A percentile compares a stretch with the other conserved stretches of the same genome.
Evolutionary conservation across 1,140 invertebrate species (phyloP).

Genomic region (Drosophila tristis): DNA sequence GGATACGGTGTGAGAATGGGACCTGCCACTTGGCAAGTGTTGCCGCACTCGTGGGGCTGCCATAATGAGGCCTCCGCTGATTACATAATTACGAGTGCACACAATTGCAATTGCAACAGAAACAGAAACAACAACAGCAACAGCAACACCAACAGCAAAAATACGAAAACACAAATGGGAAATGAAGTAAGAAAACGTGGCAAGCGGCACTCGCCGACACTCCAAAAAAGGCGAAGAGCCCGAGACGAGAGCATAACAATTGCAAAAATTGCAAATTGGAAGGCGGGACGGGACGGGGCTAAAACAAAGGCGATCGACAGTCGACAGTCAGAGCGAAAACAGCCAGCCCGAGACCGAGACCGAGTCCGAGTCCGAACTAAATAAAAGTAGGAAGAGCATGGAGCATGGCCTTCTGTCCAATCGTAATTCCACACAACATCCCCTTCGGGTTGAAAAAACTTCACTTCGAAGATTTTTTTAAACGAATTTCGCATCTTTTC

Average conservation of each 20-base stretch:
- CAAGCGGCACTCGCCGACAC: constrained; percentile 76
- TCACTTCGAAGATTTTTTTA: too few relatives aligned
- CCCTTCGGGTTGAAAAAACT: too few relatives aligned
- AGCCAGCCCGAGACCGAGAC: background rate
- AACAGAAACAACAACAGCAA: constrained; percentile 19
- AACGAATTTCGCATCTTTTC: too few relatives aligned
- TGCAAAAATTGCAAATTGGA: constrained; percentile 43
- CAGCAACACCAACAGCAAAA: constrained; percentile 26
- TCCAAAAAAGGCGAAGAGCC: constrained; percentile 45
- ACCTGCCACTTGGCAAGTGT: constrained; percentile 55
- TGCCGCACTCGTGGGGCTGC: constrained; percentile 43
- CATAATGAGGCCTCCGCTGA: constrained; percentile 70
- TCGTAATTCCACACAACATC: too few relatives aligned
- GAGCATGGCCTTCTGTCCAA: too few relatives aligned
- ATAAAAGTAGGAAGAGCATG: too few relatives aligned
- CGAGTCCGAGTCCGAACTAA: too few relatives aligned
- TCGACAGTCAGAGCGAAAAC: constrained; percentile 2
- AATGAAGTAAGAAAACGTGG: constrained; percentile 80
- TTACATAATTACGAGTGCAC: constrained; percentile 74
- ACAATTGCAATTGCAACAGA: constrained; percentile 53
- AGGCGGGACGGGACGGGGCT: background rate
- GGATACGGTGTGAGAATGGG: constrained; percentile 2
- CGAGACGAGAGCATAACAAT: constrained; percentile 22
- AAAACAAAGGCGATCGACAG: background rate
- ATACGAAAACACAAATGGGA: constrained; percentile 22